A percentile compares a stretch with the other conserved stretches of the same genome.
These are phyloP conservation scores for Melopsittacus undulatus DNA, from an alignment of 2,797 vertebrate genomes.

Conservation along the genomic window DNA sequence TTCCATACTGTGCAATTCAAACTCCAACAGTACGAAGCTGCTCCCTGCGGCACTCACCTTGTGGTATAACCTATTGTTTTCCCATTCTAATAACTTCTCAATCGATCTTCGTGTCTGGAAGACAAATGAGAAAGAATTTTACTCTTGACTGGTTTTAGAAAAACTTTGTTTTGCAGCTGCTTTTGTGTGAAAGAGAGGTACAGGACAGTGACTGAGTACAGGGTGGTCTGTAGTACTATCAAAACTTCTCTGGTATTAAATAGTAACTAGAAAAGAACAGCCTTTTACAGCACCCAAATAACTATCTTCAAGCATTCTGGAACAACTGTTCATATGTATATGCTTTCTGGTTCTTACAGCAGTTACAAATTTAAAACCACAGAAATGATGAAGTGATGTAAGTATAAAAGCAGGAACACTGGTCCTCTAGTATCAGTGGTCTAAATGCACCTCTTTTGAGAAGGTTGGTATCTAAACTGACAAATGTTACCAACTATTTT, in stretches of 20 bases:
- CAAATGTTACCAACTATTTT: not conserved
- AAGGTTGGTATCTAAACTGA: not conserved
- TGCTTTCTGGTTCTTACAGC: not conserved
- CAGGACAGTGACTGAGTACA: slow-evolving; percentile 83
- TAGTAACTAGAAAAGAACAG: slow-evolving; percentile 30
- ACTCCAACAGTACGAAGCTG: slow-evolving; percentile 81
- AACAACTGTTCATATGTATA: not conserved
- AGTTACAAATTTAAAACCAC: not conserved
- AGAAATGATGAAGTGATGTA: not conserved
- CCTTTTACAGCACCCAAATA: not conserved
- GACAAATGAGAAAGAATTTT: slow-evolving; percentile 91
- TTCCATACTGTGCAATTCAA: slow-evolving; percentile 99
- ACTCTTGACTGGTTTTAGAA: slow-evolving; percentile 83
- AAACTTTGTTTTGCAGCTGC: slow-evolving; percentile 85
- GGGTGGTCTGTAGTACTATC: slow-evolving; percentile 78
- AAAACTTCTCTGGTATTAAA: slow-evolving; percentile 62
- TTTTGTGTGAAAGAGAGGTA: slow-evolving; percentile 78
- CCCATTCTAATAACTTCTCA: slow-evolving; percentile 99
- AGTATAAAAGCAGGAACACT: not conserved
- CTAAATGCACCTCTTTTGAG: slow-evolving; percentile 7
- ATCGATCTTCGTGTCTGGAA: slow-evolving; percentile 92
- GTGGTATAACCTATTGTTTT: slow-evolving; percentile 99
- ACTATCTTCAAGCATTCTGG: not conserved
- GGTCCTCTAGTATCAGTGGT: not conserved
- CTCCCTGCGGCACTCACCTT: slow-evolving; percentile 89